Evolutionary conservation across 1,140 invertebrate species (phyloP).

Genomic region (Halyomorpha halys): DNA sequence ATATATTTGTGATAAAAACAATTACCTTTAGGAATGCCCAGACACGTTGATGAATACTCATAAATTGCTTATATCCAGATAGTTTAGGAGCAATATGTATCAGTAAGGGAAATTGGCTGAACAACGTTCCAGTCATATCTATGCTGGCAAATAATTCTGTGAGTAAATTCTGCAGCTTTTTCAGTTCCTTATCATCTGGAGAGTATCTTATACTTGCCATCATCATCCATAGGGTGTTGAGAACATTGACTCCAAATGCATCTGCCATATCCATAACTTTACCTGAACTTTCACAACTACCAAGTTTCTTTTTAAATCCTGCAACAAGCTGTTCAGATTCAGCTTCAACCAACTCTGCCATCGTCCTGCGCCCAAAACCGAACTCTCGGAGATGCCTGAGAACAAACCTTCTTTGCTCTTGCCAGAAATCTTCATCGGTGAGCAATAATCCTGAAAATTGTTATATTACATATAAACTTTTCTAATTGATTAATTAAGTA

Average conservation of each 20-base stretch:
- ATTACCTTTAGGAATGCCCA: conserved; percentile 53
- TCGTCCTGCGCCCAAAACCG: conserved; percentile 64
- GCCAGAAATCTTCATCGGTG: conserved; percentile 68
- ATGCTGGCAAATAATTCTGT: conserved; percentile 56
- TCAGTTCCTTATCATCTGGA: conserved; percentile 51
- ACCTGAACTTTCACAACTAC: conserved; percentile 2
- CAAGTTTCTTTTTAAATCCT: conserved; percentile 41
- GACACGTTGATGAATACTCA: conserved; percentile 54
- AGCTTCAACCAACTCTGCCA: conserved; percentile 56
- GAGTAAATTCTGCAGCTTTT: conserved; percentile 53
- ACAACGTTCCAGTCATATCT: conserved; percentile 65
- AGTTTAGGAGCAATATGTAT: conserved; percentile 58
- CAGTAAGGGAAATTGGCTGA: conserved; percentile 67
- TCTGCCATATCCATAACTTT: conserved; percentile 33
- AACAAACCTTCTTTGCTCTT: conserved; percentile 70
- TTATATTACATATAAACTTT: too few relatives aligned
- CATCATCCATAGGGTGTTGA: conserved; percentile 81
- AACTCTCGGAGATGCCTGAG: conserved; percentile 67
- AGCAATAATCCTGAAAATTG: conserved; percentile 46
- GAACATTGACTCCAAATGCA: conserved; percentile 59
- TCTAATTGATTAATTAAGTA: too few relatives aligned
- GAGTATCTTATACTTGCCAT: conserved; percentile 59
- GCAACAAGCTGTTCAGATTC: conserved; percentile 52
- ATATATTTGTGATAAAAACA: not conserved
- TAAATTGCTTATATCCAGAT: conserved; percentile 63